Conservation (phyloP, 2,888 invertebrate species). For the Caradrina clavipalpis region DNA sequence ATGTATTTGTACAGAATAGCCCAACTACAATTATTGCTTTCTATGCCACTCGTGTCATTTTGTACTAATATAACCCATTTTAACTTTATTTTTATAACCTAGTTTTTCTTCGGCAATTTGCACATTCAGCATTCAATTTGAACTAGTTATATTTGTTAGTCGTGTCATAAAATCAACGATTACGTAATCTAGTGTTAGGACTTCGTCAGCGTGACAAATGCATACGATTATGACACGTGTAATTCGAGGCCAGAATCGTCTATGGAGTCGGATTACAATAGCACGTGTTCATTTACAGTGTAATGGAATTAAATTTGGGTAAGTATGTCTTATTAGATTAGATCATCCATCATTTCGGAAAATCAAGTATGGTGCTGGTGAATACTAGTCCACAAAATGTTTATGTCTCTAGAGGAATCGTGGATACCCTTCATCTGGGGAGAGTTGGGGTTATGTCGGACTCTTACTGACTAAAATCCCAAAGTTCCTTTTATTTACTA, state of each 20-base stretch:
- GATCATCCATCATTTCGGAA: not conserved
- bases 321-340: not conserved
- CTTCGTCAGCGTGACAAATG: constrained; percentile 7
- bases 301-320: not conserved
- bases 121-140: not conserved
- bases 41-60: not conserved
- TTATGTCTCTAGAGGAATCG: too few species aligned
- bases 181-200: not conserved
- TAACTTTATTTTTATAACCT: constrained; percentile 14
- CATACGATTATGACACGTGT: constrained; percentile 10
- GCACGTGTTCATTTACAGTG: constrained; percentile 6
- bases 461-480: too few species aligned
- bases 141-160: not conserved
- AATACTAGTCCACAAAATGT: too few species aligned
- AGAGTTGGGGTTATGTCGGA: too few species aligned
- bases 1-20: too few species aligned
- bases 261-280: constrained; percentile 13
- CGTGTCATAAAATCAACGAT: constrained; percentile 1
- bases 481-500: too few species aligned
- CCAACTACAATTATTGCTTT: too few species aligned
- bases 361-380: too few species aligned
- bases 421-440: too few species aligned
- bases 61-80: constrained; percentile 4
- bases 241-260: constrained; percentile 15
- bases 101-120: constrained; percentile 9